A percentile compares a stretch with the other conserved stretches of the same genome.
Conservation (phyloP, 2,113 vertebrate genomes). For the Piaya cayana region DNA sequence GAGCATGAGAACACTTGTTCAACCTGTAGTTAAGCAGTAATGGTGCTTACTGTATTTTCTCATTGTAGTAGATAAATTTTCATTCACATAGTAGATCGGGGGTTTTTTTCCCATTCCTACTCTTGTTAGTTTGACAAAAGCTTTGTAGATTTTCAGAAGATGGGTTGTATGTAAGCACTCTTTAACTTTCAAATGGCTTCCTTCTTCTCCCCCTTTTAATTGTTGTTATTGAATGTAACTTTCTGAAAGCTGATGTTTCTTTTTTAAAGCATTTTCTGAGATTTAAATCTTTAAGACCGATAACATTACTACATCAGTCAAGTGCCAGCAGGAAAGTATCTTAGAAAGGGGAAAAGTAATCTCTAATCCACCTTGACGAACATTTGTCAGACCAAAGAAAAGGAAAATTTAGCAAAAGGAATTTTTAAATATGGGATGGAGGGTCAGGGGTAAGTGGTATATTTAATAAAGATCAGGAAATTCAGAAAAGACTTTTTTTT, state of each 20-base stretch:
- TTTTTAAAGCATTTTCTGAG: conserved; percentile 3
- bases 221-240: background rate
- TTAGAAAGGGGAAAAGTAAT: background rate
- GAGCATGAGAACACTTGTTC: conserved; percentile 3
- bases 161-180: background rate
- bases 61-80: background rate
- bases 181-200: background rate
- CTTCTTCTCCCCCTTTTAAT: background rate
- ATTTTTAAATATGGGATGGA: background rate
- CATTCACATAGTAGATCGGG: background rate
- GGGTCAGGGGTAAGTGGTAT: background rate
- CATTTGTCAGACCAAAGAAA: conserved; percentile 29
- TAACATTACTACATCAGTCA: background rate
- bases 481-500: conserved; percentile 34
- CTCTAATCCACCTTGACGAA: conserved; percentile 54
- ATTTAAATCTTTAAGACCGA: background rate
- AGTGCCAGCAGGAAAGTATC: background rate
- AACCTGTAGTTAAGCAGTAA: background rate
- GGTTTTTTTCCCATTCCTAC: background rate
- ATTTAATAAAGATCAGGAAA: conserved; percentile 47
- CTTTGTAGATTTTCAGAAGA: background rate
- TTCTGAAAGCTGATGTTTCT: background rate
- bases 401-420: conserved; percentile 16
- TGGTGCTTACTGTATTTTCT: background rate
- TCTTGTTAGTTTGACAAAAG: background rate